A percentile compares a stretch with the other conserved stretches of the same genome.
Evolutionary conservation across 2,113 vertebrate genomes (phyloP).

Genomic region (Pyxicephalus adspersus): DNA sequence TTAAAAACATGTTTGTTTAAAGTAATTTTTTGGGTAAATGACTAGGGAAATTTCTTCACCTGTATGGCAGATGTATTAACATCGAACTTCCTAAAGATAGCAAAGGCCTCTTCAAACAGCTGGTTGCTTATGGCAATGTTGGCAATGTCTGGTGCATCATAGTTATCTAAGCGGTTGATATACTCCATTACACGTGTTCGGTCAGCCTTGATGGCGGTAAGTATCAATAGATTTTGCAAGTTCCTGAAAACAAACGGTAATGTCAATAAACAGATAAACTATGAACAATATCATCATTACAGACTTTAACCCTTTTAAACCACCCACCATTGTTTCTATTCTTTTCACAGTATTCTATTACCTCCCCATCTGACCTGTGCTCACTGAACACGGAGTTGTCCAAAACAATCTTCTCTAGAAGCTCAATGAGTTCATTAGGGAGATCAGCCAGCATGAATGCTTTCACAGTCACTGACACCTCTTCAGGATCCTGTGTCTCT

Average conservation of each 20-base stretch:
- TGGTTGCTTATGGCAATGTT: constrained; percentile 89
- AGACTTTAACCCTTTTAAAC: neutral
- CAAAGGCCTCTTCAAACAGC: constrained; percentile 90
- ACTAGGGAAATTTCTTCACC: constrained; percentile 65
- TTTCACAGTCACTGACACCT: constrained; percentile 89
- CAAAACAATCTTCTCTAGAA: constrained; percentile 91
- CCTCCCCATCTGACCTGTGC: constrained; percentile 76
- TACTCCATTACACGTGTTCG: constrained; percentile 91
- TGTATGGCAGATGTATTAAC: constrained; percentile 89
- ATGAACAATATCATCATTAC: too few species aligned
- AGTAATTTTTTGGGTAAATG: too few species aligned
- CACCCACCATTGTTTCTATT: neutral
- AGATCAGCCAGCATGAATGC: constrained; percentile 92
- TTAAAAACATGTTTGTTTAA: too few species aligned
- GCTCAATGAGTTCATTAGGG: constrained; percentile 88
- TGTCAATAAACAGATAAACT: neutral
- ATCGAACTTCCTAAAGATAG: constrained; percentile 92
- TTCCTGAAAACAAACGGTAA: constrained; percentile 73
- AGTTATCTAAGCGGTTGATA: constrained; percentile 88
- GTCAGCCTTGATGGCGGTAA: constrained; percentile 92
- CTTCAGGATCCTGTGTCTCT: constrained; percentile 91
- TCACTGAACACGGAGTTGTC: constrained; percentile 92
- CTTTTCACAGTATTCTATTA: neutral
- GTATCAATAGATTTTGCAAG: constrained; percentile 90
- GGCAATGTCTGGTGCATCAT: constrained; percentile 89